A percentile compares a stretch with the other conserved stretches of the same genome.
phyloP scores from a whole-genome alignment of 2,888 invertebrate genomes.

The Cryptops parisi region DNA sequence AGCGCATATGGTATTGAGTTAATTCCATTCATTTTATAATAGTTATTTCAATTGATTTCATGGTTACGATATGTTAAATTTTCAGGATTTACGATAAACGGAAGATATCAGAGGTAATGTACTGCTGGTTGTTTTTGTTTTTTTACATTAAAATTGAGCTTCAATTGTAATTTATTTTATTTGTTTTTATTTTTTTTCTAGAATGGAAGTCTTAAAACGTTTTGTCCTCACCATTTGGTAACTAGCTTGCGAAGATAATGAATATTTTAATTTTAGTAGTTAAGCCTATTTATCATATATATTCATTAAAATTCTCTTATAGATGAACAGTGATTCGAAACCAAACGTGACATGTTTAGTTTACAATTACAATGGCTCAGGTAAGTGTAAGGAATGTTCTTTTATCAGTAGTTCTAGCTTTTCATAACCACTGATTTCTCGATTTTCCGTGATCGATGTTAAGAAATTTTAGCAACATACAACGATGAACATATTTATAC shows the following conservation, averaged over 20 bases:
- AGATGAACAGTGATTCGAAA: slow-evolving; percentile 31
- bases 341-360: slow-evolving; percentile 73
- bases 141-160: too few species aligned
- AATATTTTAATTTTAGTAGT: too few species aligned
- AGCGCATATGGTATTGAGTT: slow-evolving; percentile 43
- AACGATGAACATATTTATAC: slow-evolving; percentile 86
- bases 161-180: too few species aligned
- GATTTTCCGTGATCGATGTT: too few species aligned
- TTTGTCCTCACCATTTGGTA: slow-evolving; percentile 47
- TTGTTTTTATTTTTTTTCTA: too few species aligned
- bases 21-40: neutral
- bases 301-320: slow-evolving; percentile 21
- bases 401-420: slow-evolving; percentile 11
- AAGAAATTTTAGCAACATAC: slow-evolving; percentile 79
- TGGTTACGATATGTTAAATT: slow-evolving; percentile 3
- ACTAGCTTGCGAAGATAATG: slow-evolving; percentile 17
- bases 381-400: slow-evolving; percentile 22
- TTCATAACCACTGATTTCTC: neutral
- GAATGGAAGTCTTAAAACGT: slow-evolving; percentile 37
- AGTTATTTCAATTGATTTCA: slow-evolving; percentile 5
- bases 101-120: slow-evolving; percentile 23
- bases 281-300: too few species aligned
- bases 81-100: slow-evolving; percentile 28
- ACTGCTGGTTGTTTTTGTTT: too few species aligned
- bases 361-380: slow-evolving; percentile 75